Evolutionary conservation across 2,888 invertebrate species (phyloP).

Genomic region (Zaprionus bogoriensis): DNA sequence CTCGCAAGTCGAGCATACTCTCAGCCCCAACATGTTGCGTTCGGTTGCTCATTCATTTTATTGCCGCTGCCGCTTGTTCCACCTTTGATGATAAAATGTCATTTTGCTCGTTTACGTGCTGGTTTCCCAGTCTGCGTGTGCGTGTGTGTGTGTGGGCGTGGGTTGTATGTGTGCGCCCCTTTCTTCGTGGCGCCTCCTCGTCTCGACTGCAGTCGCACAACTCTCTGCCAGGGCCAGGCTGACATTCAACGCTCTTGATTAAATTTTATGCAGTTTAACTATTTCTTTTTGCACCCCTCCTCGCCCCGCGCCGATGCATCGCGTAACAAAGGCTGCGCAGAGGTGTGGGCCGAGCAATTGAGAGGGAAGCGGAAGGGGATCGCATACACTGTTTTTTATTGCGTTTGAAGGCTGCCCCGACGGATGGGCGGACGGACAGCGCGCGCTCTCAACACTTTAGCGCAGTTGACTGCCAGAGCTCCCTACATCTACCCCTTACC

Average conservation of each 20-base stretch:
- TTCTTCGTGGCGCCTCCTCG: constrained; percentile 10
- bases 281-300: constrained; percentile 53
- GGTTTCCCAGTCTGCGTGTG: constrained; percentile 7
- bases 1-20: background rate
- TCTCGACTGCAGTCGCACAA: constrained; percentile 34
- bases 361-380: background rate
- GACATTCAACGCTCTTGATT: constrained; percentile 78
- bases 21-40: constrained; percentile 11
- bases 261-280: constrained; percentile 79
- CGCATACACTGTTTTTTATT: constrained; percentile 57
- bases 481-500: background rate
- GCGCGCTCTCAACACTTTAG: constrained; percentile 57
- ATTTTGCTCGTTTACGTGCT: constrained; percentile 76
- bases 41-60: constrained; percentile 60
- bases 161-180: background rate
- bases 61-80: constrained; percentile 56
- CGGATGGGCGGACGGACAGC: constrained; percentile 15
- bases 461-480: constrained; percentile 32
- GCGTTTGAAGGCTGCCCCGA: constrained; percentile 62
- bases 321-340: constrained; percentile 37
- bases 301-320: background rate
- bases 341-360: background rate
- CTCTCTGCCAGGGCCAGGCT: constrained; percentile 67
- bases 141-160: constrained; percentile 13
- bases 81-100: constrained; percentile 80